phyloP scores from a whole-genome alignment of 1,140 invertebrate species.

The Zaprionus ghesquierei region DNA sequence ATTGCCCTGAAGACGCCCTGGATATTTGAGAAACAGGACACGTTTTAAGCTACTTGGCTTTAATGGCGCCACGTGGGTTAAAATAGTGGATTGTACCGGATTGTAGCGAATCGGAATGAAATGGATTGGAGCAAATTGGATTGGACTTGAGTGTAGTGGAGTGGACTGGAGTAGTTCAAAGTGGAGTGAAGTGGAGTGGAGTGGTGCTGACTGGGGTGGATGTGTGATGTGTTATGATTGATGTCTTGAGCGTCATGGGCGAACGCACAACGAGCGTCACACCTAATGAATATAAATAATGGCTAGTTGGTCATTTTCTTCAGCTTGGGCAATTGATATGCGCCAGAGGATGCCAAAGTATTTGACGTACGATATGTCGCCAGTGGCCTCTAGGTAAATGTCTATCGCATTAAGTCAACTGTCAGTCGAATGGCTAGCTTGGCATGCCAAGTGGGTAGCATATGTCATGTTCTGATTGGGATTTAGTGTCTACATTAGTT shows the following conservation, averaged over 20 bases:
- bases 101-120: not conserved
- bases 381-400: constrained; percentile 9
- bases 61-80: constrained; percentile 48
- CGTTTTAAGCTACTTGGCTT: constrained; percentile 64
- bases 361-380: constrained; percentile 18
- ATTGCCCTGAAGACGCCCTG: constrained; percentile 65
- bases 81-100: constrained; percentile 29
- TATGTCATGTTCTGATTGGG: constrained; percentile 1
- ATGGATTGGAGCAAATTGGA: not conserved
- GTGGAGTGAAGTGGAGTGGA: not conserved
- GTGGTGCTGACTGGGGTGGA: not conserved
- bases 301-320: not conserved
- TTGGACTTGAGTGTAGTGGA: constrained; percentile 18
- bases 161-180: not conserved
- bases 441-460: constrained; percentile 35
- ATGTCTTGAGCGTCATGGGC: constrained; percentile 39
- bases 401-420: constrained; percentile 30
- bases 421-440: constrained; percentile 7
- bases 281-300: constrained; percentile 68
- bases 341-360: not conserved
- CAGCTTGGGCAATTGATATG: not conserved
- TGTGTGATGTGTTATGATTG: constrained; percentile 55
- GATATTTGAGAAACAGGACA: constrained; percentile 55
- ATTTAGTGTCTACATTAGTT: constrained; percentile 6
- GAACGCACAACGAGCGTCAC: constrained; percentile 43